Evolutionary conservation across 2,113 vertebrate genomes (phyloP).

Genomic region (Felis catus): DNA sequence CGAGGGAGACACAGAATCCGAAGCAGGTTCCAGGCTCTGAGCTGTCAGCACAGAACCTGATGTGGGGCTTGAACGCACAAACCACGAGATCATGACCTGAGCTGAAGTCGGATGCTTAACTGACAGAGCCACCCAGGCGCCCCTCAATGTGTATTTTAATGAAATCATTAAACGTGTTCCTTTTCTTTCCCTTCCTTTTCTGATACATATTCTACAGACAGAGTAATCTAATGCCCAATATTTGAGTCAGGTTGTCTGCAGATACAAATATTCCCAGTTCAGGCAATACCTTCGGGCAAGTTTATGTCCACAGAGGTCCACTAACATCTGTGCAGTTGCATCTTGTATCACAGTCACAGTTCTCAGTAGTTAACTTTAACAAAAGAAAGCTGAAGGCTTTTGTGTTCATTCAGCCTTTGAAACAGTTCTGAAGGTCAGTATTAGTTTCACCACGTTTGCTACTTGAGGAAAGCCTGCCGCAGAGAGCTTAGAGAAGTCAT

Average conservation of each 20-base stretch:
- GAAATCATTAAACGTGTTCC: neutral
- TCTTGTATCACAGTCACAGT: fast-evolving
- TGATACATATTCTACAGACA: neutral
- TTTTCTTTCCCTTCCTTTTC: neutral
- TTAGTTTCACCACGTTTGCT: neutral
- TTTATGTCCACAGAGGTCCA: fast-evolving
- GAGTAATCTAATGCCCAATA: neutral
- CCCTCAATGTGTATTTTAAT: neutral
- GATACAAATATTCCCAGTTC: neutral
- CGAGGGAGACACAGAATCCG: no score
- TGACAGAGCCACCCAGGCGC: no score
- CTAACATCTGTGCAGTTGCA: neutral
- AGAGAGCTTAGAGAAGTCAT: neutral
- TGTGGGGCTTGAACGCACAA: no score
- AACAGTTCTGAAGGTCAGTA: neutral
- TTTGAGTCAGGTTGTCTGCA: neutral
- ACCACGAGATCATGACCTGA: no score
- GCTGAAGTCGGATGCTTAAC: no score
- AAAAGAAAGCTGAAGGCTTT: neutral
- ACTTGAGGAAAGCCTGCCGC: neutral
- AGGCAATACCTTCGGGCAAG: neutral
- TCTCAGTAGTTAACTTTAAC: neutral
- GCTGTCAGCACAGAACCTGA: no score
- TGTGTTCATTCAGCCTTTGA: neutral
- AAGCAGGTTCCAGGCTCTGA: no score